Base-by-base conservation (phyloP, 2,797 vertebrate genomes). In the Coreius guichenoti region DNA sequence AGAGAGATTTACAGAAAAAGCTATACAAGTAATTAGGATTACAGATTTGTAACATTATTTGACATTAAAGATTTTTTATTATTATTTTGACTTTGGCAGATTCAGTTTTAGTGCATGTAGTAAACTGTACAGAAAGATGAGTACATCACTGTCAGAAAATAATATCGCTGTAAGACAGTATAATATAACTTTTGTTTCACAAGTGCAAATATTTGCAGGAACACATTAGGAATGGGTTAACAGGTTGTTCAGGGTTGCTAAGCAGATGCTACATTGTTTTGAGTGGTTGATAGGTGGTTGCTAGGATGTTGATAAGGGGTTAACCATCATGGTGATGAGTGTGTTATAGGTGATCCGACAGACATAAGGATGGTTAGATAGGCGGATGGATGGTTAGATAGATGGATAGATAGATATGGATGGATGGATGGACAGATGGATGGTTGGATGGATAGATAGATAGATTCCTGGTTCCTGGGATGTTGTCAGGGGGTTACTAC, bases 21-120 rank as follows among this genome's bases (percentile, higher is more conserved):
- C 83, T 51, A 88, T 29, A 33, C 4, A 74, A 73, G 56, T 80
- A 81, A 86, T 85, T 81, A 79, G 1, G 82, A 81, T 86, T 8
- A 26, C 2, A 67, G 17, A 68, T 80, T 47, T 65, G 17, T 7
- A 65, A 79, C 11, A 65, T 65, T 67, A 29, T 5, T 19, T 67
- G 6, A 14, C 8, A 74, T 51, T 74, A 12, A 26, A 69, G 33
- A 21, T 36, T 58, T 56, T 14, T 43, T 43, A 43, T 43, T 2
- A 43, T 43, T 9, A 21, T 36, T 58, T 56, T n/a, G 33, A 58
- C 56, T 58, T 58, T 58, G 11, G 58, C n/a, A 26, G n/a, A 26
- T 31, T 33, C 63, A 7, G 26, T 65, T 33, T 31, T 3, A 67
- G 29, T 67, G 3, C 3, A 17, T 67, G 29, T 67, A 33, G 29